These are phyloP conservation scores for Herpetotheres cachinnans DNA, from an alignment of 2,113 vertebrate species.

Conservation along the genomic window DNA sequence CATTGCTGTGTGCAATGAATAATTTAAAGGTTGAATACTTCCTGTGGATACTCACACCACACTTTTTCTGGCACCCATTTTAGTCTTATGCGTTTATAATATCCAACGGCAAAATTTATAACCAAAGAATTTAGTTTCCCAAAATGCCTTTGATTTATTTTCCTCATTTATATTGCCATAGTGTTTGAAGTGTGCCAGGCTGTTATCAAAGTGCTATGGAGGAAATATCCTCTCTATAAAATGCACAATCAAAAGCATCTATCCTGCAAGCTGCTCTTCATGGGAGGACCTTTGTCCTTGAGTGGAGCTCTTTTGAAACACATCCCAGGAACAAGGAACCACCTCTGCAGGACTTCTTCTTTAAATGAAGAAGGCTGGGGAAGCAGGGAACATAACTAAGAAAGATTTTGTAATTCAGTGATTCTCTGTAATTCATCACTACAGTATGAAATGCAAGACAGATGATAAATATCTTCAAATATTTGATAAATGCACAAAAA, in stretches of 20 bases:
- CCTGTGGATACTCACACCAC: not conserved
- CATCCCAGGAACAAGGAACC: not conserved
- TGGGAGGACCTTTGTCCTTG: not conserved
- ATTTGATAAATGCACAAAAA: constrained; percentile 4
- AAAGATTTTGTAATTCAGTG: not conserved
- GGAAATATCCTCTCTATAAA: constrained; percentile 31
- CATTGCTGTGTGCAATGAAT: not conserved
- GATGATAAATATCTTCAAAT: constrained; percentile 10
- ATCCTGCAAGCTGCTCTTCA: not conserved
- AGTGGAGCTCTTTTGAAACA: not conserved
- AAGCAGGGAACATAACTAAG: not conserved
- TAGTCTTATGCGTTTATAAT: not conserved
- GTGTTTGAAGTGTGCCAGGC: not conserved
- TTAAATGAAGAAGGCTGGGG: not conserved
- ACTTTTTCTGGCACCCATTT: not conserved
- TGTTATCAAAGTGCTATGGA: not conserved
- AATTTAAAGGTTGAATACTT: not conserved
- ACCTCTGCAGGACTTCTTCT: not conserved
- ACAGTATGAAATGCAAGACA: not conserved
- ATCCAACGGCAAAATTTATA: constrained; percentile 26
- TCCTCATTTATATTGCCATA: constrained; percentile 18
- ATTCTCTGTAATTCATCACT: not conserved
- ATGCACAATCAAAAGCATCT: constrained; percentile 20
- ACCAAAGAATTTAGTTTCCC: not conserved
- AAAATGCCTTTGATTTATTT: constrained; percentile 46